A percentile compares a stretch with the other conserved stretches of the same genome.
phyloP scores from a whole-genome alignment of 2,113 vertebrate species.

The Pterocles gutturalis region DNA sequence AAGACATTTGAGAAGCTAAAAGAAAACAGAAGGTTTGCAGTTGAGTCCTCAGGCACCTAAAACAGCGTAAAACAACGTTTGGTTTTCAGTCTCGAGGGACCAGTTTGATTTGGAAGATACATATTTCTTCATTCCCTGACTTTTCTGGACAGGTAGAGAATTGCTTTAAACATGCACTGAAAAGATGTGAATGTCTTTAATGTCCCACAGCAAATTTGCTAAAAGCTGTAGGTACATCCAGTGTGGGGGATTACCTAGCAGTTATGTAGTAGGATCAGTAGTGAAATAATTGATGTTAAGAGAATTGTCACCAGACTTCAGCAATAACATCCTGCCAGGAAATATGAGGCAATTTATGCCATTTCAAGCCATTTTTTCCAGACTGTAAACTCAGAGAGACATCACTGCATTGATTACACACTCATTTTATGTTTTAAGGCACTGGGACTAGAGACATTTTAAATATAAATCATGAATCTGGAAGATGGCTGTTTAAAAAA shows the following conservation, averaged over 20 bases:
- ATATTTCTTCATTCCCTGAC: neutral
- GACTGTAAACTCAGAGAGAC: neutral
- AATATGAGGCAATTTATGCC: neutral
- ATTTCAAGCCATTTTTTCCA: neutral
- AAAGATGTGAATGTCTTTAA: neutral
- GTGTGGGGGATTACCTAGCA: neutral
- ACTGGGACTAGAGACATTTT: neutral
- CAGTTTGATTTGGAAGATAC: neutral
- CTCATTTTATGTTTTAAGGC: neutral
- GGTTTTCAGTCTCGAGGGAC: neutral
- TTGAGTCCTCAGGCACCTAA: neutral
- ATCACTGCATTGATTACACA: neutral
- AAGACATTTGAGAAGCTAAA: neutral
- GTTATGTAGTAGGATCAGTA: neutral
- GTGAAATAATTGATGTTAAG: neutral
- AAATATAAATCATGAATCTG: neutral
- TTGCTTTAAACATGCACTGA: neutral
- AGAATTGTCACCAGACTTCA: neutral
- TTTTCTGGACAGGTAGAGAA: neutral
- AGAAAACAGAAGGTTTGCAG: neutral
- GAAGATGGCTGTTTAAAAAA: neutral
- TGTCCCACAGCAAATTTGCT: neutral
- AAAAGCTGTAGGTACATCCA: neutral
- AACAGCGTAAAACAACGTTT: neutral
- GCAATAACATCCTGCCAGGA: neutral